These are phyloP conservation scores for Smithornis capensis DNA, from an alignment of 2,113 vertebrate genomes.

Conservation along the genomic window DNA sequence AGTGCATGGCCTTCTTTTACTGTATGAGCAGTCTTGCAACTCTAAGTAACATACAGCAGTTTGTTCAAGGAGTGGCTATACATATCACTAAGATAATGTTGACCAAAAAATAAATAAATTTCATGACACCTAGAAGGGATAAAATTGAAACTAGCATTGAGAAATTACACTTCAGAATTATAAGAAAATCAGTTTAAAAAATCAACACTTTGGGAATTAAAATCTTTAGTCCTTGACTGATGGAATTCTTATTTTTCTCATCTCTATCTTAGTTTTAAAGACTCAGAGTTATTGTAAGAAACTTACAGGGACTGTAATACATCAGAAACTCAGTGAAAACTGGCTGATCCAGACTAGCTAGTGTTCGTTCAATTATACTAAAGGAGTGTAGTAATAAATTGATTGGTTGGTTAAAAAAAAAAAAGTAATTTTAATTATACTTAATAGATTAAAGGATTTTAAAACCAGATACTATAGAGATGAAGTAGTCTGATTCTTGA, in stretches of 20 bases:
- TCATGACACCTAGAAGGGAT: not conserved
- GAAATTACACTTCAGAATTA: not conserved
- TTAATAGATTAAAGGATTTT: not conserved
- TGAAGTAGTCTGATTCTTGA: not conserved
- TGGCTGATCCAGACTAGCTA: not conserved
- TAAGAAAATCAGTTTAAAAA: not conserved
- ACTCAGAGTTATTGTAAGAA: not conserved
- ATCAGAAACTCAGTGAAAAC: not conserved
- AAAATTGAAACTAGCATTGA: not conserved
- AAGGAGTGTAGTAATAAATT: not conserved
- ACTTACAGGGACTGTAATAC: not conserved
- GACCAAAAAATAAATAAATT: not conserved
- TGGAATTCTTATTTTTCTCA: not conserved
- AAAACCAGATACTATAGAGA: not conserved
- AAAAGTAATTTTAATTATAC: not conserved
- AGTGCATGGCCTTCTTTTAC: not conserved
- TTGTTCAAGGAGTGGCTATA: not conserved
- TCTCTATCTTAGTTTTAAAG: not conserved
- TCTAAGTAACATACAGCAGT: not conserved
- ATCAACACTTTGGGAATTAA: not conserved
- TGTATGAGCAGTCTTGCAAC: not conserved
- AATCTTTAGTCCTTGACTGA: not conserved
- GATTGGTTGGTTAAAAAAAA: not conserved
- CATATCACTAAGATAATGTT: not conserved
- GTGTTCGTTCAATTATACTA: not conserved